Evolutionary conservation across 2,113 vertebrate species (phyloP).

Genomic region (Vulpes ferrilata): DNA sequence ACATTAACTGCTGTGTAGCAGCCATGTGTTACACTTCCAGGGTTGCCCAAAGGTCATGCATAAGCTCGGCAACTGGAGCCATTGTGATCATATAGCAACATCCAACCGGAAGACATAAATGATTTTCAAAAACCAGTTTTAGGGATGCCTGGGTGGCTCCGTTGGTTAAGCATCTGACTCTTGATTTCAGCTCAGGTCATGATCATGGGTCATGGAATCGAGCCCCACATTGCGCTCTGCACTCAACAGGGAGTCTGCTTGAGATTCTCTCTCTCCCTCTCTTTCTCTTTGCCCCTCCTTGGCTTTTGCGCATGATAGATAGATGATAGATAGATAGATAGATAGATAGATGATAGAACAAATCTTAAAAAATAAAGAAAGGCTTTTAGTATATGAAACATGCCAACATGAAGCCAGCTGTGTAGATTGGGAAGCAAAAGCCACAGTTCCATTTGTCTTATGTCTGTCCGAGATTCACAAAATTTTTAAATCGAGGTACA

Average conservation of each 20-base stretch:
- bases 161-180: not conserved
- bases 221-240: not conserved
- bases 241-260: not conserved
- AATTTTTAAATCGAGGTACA: not conserved
- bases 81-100: not conserved
- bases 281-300: not conserved
- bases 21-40: accelerated
- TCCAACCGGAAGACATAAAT: not conserved
- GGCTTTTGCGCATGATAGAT: too few relatives aligned
- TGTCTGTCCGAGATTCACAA: not conserved
- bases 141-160: not conserved
- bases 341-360: too few relatives aligned
- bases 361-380: not conserved
- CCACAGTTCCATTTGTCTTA: not conserved
- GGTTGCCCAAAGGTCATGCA: not conserved
- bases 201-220: not conserved
- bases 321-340: too few relatives aligned
- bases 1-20: too few relatives aligned
- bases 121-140: not conserved
- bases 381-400: not conserved
- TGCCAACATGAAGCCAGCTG: not conserved
- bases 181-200: not conserved
- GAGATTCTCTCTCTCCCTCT: not conserved
- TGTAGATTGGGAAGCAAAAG: not conserved
- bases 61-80: not conserved